Conservation (phyloP, 2,797 vertebrate species). For the Ctenopoma kingsleyae region DNA sequence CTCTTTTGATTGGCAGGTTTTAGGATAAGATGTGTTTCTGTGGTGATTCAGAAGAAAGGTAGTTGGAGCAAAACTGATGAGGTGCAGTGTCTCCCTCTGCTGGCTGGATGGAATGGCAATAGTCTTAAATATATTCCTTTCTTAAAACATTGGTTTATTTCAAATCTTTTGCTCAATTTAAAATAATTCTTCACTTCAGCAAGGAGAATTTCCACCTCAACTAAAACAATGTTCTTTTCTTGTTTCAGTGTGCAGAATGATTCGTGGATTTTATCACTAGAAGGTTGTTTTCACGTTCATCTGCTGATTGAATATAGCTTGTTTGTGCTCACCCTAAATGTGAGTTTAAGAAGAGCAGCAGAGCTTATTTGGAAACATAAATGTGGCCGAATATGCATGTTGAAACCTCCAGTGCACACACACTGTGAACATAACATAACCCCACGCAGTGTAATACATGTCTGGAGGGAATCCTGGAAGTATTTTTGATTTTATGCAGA, state of each 20-base stretch:
- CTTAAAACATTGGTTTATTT: background rate
- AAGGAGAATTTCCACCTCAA: background rate
- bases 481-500: background rate
- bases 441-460: no score
- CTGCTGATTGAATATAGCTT: background rate
- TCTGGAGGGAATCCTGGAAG: background rate
- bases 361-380: background rate
- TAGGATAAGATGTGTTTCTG: background rate
- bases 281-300: background rate
- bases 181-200: background rate
- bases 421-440: background rate
- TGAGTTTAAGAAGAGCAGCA: background rate
- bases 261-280: no score
- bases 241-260: background rate
- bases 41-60: background rate
- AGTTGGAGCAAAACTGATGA: background rate
- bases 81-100: slow-evolving; percentile 71
- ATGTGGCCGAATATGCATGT: background rate
- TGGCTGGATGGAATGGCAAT: slow-evolving; percentile 38
- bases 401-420: background rate
- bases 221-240: background rate
- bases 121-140: background rate
- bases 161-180: background rate
- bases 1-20: slow-evolving; percentile 1
- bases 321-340: background rate